Base-by-base conservation (phyloP, 2,113 vertebrate species). In the Telmatochromis sp. region DNA sequence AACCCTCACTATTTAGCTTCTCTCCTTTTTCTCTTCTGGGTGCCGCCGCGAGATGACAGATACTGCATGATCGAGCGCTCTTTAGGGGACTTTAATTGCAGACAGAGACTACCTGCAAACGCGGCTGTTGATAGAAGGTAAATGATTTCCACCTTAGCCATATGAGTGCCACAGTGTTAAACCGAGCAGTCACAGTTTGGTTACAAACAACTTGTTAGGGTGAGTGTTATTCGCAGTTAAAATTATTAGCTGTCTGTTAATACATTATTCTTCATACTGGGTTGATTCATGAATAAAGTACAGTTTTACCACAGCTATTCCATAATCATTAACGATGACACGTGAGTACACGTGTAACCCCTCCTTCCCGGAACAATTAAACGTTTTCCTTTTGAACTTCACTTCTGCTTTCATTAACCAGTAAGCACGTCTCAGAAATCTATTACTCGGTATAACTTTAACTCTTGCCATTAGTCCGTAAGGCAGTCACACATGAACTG, bases 1-100 rank as follows among this genome's bases (percentile, higher is more conserved):
- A 98, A 98, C 97, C 97, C 97, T 97, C 98, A 97, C 92, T 96
- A 97, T 98, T 98, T 98, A 97, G 97, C 94, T 94, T 89, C 87
- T 80, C 86, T 90, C 90, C 80, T 90, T 88, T 68, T 87, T 88
- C 86, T 87, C 90, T 65, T 83, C 78, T 70, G 80, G 31, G 85
- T 85, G n/a, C 90, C 87, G 57, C 84, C 60, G 85, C 70, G 9
- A 83, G 85, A 91, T 95, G 96, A 95, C 94, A 93, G 94, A 93
- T 91, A 91, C 87, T 84, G 85, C 87, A 89, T 94, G 95, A 96
- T 92, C 45, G 88, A 96, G 93, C 55, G 70, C 93, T 94, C 94
- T 90, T 84, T 85, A 80, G 94, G 94, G 94, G 91, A 86, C 89
- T 81, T 91, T 95, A 96, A 96, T 96, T 93, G 90, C 93, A 81